These are phyloP conservation scores for Pachypeltis micranthus DNA, from an alignment of 1,140 invertebrate species.

Conservation along the genomic window DNA sequence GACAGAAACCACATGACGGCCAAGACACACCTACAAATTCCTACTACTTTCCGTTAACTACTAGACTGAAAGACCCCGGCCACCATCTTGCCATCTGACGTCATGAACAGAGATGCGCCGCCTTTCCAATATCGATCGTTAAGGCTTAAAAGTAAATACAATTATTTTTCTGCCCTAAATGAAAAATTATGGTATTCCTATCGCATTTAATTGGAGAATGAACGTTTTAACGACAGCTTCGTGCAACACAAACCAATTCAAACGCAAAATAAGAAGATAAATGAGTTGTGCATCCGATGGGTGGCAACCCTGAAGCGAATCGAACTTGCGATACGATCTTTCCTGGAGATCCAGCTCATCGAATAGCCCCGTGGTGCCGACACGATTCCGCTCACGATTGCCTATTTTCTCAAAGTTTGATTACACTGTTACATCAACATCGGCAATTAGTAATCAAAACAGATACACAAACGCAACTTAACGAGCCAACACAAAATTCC, in stretches of 20 bases:
- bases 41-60: constrained; percentile 39
- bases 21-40: constrained; percentile 51
- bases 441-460: too few relatives aligned
- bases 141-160: too few relatives aligned
- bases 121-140: constrained; percentile 4
- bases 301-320: background rate
- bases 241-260: background rate
- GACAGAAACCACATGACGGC: constrained; percentile 43
- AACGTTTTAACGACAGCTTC: background rate
- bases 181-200: background rate
- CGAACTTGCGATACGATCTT: background rate
- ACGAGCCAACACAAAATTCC: too few relatives aligned
- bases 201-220: background rate
- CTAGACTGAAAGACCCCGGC: constrained; percentile 39
- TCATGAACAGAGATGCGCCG: constrained; percentile 14
- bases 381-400: too few relatives aligned
- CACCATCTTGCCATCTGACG: constrained; percentile 31
- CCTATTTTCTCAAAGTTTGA: too few relatives aligned
- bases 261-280: background rate
- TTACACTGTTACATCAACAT: too few relatives aligned
- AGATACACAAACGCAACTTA: too few relatives aligned
- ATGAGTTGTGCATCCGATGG: background rate
- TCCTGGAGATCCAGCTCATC: too few relatives aligned
- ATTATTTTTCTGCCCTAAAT: too few relatives aligned
- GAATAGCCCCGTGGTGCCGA: too few relatives aligned